A percentile compares a stretch with the other conserved stretches of the same genome.
These are phyloP conservation scores for Nephrotoma guestfalica DNA, from an alignment of 2,888 invertebrate genomes.

Conservation along the genomic window DNA sequence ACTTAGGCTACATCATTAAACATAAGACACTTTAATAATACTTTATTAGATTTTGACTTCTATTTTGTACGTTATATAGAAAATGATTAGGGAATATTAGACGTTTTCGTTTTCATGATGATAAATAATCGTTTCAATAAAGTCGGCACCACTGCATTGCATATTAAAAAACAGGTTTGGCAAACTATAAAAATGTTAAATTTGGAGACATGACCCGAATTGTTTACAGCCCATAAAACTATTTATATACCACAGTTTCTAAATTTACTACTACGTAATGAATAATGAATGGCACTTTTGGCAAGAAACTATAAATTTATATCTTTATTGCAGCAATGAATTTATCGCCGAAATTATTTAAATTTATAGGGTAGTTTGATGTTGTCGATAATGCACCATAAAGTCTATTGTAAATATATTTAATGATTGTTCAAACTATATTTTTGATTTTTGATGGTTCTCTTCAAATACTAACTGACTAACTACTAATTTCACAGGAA, in stretches of 20 bases:
- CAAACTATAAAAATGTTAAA: too few species aligned
- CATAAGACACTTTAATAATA: background rate
- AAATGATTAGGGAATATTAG: background rate
- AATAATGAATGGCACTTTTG: background rate
- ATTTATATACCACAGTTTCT: background rate
- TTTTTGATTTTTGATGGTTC: background rate
- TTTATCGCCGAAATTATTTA: background rate
- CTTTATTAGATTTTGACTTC: background rate
- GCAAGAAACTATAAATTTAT: background rate
- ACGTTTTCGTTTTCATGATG: background rate
- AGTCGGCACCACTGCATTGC: too few species aligned
- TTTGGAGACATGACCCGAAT: too few species aligned
- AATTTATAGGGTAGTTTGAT: background rate
- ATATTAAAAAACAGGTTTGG: too few species aligned
- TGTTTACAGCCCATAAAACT: background rate
- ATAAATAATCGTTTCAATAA: too few species aligned
- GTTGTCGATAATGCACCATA: background rate
- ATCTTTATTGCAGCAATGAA: background rate
- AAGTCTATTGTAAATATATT: background rate
- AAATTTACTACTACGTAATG: background rate
- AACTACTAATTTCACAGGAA: slow-evolving; percentile 2
- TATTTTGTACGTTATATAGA: background rate
- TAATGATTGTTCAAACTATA: background rate
- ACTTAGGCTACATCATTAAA: background rate
- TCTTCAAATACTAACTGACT: background rate